Percentiles rank a stretch among this genome's conserved stretches.
Conservation (phyloP, 2,113 vertebrate genomes). For the Sus scrofa region DNA sequence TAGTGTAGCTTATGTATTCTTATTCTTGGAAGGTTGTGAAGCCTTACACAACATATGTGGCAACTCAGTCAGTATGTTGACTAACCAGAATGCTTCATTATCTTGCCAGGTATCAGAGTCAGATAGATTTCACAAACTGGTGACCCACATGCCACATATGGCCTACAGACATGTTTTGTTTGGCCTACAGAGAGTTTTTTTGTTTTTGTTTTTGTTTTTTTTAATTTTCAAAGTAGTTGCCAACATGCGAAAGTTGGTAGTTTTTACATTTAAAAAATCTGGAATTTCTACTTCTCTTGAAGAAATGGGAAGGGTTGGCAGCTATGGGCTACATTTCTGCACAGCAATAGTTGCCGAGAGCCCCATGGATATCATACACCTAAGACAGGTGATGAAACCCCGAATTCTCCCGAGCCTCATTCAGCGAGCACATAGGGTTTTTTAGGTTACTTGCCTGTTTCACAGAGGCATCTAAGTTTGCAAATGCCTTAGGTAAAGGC, state of each 20-base stretch:
- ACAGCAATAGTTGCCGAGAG: not conserved
- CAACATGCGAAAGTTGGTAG: slow-evolving; percentile 5
- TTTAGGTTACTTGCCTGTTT: not conserved
- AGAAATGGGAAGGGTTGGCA: not conserved
- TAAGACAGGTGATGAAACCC: not conserved
- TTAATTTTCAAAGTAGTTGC: not conserved
- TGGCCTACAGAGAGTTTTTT: not conserved
- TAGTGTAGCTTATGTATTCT: not conserved
- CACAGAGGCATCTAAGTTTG: not conserved
- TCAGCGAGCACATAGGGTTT: not conserved
- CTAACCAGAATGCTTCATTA: not conserved
- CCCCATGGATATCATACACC: not conserved
- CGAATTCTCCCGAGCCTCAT: not conserved
- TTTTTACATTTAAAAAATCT: slow-evolving; percentile 50
- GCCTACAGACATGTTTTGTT: slow-evolving; percentile 41
- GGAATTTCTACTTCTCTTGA: slow-evolving; percentile 3
- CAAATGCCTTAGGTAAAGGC: not conserved
- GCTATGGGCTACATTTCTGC: not conserved
- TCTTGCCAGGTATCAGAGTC: slow-evolving; percentile 19
- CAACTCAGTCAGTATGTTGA: not conserved
- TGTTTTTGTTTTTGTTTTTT: no score
- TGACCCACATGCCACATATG: slow-evolving; percentile 55
- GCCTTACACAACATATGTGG: not conserved
- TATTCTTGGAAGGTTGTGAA: slow-evolving; percentile 22
- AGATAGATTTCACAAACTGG: slow-evolving; percentile 20